These are phyloP conservation scores for Pseudopodoces humilis DNA, from an alignment of 2,113 vertebrate genomes.

Conservation along the genomic window DNA sequence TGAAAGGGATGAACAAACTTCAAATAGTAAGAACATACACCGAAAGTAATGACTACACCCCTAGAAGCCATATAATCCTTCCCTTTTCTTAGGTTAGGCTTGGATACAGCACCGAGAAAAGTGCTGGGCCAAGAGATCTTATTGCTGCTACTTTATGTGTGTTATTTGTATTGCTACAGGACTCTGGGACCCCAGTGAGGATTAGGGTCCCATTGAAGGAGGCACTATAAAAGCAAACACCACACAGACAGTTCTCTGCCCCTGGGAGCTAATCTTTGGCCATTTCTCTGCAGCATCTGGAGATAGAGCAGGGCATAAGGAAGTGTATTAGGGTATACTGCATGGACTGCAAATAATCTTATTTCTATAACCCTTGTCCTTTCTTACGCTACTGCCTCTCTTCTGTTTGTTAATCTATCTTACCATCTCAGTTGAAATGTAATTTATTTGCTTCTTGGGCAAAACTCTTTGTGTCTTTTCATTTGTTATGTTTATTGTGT, in stretches of 20 bases:
- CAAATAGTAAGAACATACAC: background rate
- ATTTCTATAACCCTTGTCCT: background rate
- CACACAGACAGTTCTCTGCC: background rate
- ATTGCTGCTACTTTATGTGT: background rate
- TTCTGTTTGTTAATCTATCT: background rate
- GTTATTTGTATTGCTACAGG: background rate
- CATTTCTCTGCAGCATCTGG: background rate
- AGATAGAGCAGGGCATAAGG: background rate
- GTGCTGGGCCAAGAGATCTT: background rate
- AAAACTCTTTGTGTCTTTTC: background rate
- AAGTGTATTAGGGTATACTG: background rate
- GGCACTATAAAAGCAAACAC: background rate
- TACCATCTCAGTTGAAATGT: background rate
- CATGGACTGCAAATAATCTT: background rate
- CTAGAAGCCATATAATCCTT: background rate
- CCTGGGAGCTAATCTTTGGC: background rate
- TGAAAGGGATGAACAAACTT: background rate
- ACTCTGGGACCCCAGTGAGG: background rate
- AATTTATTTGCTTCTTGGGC: background rate
- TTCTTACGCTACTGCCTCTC: background rate
- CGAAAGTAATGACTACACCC: background rate
- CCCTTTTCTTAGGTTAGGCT: background rate
- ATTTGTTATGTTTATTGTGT: background rate
- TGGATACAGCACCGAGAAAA: background rate
- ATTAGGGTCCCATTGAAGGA: background rate